A percentile compares a stretch with the other conserved stretches of the same genome.
These are phyloP conservation scores for Himantopus leucocephalus DNA, from an alignment of 2,113 vertebrate genomes.

Conservation along the genomic window DNA sequence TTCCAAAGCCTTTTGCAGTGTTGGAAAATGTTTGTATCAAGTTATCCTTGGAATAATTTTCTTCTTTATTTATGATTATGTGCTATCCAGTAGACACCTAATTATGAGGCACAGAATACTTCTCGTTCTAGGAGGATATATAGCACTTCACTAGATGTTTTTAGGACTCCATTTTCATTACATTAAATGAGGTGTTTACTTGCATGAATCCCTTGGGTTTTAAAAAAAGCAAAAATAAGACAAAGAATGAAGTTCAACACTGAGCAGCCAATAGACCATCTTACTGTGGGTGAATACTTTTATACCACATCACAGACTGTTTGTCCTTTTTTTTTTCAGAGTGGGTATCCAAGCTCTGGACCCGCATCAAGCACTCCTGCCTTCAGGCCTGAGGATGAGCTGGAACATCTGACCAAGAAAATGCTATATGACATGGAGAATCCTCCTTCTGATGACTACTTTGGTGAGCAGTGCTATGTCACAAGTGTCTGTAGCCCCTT, in stretches of 20 bases:
- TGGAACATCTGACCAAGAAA: slow-evolving; percentile 97
- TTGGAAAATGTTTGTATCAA: slow-evolving; percentile 11
- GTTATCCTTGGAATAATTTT: slow-evolving; percentile 37
- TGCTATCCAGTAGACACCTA: background rate
- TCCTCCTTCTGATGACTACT: slow-evolving; percentile 93
- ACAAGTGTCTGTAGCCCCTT: background rate
- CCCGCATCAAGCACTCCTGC: slow-evolving; percentile 52
- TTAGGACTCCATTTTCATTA: slow-evolving; percentile 26
- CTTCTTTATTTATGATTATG: slow-evolving; percentile 31
- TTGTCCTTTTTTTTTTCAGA: slow-evolving; percentile 42
- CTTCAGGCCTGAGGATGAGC: slow-evolving; percentile 91
- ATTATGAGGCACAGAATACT: background rate
- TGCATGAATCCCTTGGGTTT: background rate
- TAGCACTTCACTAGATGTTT: background rate
- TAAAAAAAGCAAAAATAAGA: background rate
- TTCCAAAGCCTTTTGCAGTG: slow-evolving; percentile 6
- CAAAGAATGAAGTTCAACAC: background rate
- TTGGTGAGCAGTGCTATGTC: slow-evolving; percentile 80
- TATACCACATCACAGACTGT: background rate
- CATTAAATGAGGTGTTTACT: slow-evolving; percentile 8
- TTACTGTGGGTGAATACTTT: background rate
- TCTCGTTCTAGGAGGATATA: background rate
- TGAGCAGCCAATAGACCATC: background rate
- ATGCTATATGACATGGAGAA: slow-evolving; percentile 99
- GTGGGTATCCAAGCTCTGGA: slow-evolving; percentile 62